Evolutionary conservation across 1,140 invertebrate species (phyloP), one percentile per base, ranked within the genome.

Genomic region (Ips nitidus): DNA sequence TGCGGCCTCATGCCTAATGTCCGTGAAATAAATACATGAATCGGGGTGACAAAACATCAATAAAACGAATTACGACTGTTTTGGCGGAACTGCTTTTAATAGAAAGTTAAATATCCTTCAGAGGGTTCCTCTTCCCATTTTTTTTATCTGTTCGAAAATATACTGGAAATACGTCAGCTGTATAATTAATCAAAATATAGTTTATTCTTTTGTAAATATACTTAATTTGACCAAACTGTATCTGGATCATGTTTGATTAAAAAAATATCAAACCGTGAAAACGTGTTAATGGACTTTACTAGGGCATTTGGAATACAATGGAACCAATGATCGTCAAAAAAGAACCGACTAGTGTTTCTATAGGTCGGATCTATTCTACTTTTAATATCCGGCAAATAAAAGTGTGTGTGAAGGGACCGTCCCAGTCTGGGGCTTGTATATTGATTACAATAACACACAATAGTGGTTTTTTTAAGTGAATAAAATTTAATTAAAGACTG

Each of bases 11-110:
- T 36, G 69, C 2, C 50, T 71, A 71, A 71, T n/a, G 63, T 66
- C 63, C 69, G 69, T 71, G 69, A 71, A 71, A 71, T 71, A 66
- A 66, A 66, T 71, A 71, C 69, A 71, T 66, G 69, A 71, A 71
- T 66, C 53, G 58, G 60, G 53, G 69, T 66, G 69, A 66, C 69
- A 71, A 66, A 71, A 71, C 69, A 71, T 71, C 69, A 71, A 71
- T 71, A 71, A 66, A 66, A 61, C 41, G 42, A 63, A 71, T 71
- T 71, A 66, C 41, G 43, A 37, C 66, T 60, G 69, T 60, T 71
- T 38, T 66, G 22, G 62, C 63, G 69, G 69, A 71, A 71, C 69
- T 41, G 41, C 52, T 53, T 36, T 70, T 70, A 70, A 70, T 70
- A 62, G 61, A 58, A 70, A 70, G 52, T 70, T 70, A 70, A 70